Percentiles rank a stretch among this genome's conserved stretches.
phyloP scores from a whole-genome alignment of 1,140 invertebrate species.

The Penaeus vannamei region DNA sequence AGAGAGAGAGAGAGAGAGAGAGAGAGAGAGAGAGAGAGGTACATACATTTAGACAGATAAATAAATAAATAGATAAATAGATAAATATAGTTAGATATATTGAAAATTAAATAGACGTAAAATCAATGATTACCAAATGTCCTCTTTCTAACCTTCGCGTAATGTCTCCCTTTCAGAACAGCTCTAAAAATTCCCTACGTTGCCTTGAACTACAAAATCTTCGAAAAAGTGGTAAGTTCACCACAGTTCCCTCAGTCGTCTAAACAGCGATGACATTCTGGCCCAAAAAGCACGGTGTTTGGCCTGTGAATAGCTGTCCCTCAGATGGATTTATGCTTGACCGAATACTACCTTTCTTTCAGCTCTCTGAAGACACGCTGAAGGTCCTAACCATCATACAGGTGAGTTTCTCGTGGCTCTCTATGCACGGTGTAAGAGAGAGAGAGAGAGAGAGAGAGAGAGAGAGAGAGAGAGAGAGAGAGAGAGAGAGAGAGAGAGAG shows the following conservation, averaged over 20 bases:
- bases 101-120: too few species aligned
- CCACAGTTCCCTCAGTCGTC: neutral
- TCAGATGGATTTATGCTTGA: too few species aligned
- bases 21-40: too few species aligned
- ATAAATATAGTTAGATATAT: too few species aligned
- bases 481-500: conserved; percentile 43
- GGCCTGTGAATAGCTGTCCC: too few species aligned
- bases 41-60: too few species aligned
- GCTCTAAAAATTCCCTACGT: conserved; percentile 72
- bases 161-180: conserved; percentile 27
- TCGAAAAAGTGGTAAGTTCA: conserved; percentile 62
- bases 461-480: neutral
- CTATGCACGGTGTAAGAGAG: neutral
- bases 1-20: too few species aligned
- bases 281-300: too few species aligned
- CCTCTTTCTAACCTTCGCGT: too few species aligned
- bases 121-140: too few species aligned
- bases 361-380: conserved; percentile 69
- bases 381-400: conserved; percentile 67
- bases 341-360: conserved; percentile 26
- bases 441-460: neutral
- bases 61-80: too few species aligned
- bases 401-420: conserved; percentile 35
- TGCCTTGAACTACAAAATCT: conserved; percentile 69
- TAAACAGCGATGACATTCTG: neutral